These are phyloP conservation scores for Deilephila elpenor DNA, from an alignment of 2,888 invertebrate species.

Conservation along the genomic window DNA sequence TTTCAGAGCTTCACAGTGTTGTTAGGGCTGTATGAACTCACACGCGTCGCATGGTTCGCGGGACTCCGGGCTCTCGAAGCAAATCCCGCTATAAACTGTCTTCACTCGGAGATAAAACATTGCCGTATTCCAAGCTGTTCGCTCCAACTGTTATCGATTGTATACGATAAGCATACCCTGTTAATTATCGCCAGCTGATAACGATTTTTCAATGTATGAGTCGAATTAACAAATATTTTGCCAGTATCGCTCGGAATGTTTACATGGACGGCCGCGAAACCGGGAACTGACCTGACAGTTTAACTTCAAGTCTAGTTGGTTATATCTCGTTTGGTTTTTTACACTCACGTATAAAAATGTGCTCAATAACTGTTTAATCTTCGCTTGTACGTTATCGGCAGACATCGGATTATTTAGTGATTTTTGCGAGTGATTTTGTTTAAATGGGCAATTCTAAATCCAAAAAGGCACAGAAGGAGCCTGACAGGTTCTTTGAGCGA, in stretches of 20 bases:
- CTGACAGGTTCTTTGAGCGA: conserved; percentile 73
- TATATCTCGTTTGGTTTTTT: background rate
- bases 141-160: conserved; percentile 58
- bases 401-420: background rate
- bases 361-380: conserved; percentile 30
- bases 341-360: conserved; percentile 42
- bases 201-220: conserved; percentile 56
- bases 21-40: background rate
- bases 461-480: conserved; percentile 70
- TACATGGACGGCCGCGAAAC: conserved; percentile 44
- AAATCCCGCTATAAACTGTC: background rate
- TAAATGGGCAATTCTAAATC: conserved; percentile 77
- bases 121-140: conserved; percentile 48
- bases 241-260: conserved; percentile 60
- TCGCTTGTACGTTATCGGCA: background rate
- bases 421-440: conserved; percentile 36
- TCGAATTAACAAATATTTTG: conserved; percentile 53
- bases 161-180: conserved; percentile 55
- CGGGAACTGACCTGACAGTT: conserved; percentile 19
- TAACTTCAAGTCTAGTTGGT: background rate
- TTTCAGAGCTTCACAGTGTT: conserved; percentile 36
- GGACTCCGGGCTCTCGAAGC: background rate
- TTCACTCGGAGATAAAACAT: conserved; percentile 29
- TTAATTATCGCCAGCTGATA: conserved; percentile 67
- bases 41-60: background rate